Evolutionary conservation across 2,797 vertebrate genomes (phyloP).

Genomic region (Aphelocoma californica): DNA sequence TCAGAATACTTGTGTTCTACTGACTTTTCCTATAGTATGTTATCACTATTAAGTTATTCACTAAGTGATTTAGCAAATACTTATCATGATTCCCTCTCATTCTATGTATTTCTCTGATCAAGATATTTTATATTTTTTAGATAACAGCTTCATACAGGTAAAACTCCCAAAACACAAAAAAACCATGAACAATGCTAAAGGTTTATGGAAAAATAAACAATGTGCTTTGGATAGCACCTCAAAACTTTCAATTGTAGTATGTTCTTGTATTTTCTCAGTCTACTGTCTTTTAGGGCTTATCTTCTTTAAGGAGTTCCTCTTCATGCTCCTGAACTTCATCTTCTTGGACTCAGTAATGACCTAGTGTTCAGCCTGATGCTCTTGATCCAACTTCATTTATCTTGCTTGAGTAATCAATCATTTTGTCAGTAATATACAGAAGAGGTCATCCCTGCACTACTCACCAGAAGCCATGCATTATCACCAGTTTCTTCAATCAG

Average conservation of each 20-base stretch:
- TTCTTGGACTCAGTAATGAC: neutral
- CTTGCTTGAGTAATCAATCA: neutral
- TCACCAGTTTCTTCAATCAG: neutral
- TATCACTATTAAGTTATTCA: neutral
- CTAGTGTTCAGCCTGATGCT: neutral
- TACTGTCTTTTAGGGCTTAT: neutral
- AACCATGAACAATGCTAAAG: rapidly evolving
- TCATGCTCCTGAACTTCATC: neutral
- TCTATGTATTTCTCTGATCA: neutral
- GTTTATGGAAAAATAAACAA: neutral
- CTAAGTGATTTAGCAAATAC: neutral
- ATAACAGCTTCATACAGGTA: neutral
- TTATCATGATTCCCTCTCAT: neutral
- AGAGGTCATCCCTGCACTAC: neutral
- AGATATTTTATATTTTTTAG: neutral
- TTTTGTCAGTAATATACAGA: neutral
- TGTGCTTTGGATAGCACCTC: neutral
- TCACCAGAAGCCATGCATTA: neutral
- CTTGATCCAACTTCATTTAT: neutral
- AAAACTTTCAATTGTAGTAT: neutral
- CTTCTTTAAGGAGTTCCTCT: neutral
- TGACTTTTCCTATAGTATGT: neutral
- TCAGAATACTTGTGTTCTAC: neutral
- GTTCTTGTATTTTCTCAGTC: neutral
- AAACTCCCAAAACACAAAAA: neutral